Base-by-base conservation (phyloP, 1,140 invertebrate species). In the Megathymus violae region DNA sequence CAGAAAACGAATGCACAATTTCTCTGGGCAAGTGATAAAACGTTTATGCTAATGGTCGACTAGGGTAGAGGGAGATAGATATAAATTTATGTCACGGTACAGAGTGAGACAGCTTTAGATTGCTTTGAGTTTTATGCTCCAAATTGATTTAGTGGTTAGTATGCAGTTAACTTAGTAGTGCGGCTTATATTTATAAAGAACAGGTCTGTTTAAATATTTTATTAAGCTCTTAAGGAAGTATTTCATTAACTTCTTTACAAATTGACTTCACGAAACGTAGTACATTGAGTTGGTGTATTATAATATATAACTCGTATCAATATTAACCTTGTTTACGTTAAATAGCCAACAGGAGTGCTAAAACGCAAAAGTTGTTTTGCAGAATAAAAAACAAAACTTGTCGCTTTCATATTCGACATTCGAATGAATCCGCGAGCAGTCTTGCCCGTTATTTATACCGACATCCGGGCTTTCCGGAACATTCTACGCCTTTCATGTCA, bases 1-100 rank as follows among this genome's bases (percentile, higher is more conserved):
- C 7, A 43, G 13, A 7, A 43, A 31, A 43, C 51, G 51, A 56
- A 56, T 56, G 51, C 51, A 56, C 38, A 56, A 56, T 56, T 31
- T 56, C 51, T 56, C 51, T 56, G 14, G 40, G 52, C 52, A 56
- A 56, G 40, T 56, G 52, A 56, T 56, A 56, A 44, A 56, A 56
- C 52, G 52, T 56, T 56, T 56, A 56, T 56, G 52, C 22, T 56
- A 56, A 56, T 56, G 40, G 40, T 56, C 22, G 52, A 56, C 40
- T 38, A 40, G 22, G 51, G 22, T 4, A 58, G 41, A 58, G 25
- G 25, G 17, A 43, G 54, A 59, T 27, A 22, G 25, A 47, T 46
- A 34, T 36, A 36, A 47, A 22, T 59, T 36, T 36, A 56, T 10
- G n/a, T 15, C 43, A 10, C 34, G 22, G 5, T n/a, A 7, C 10